Base-by-base conservation (phyloP, 30 jellyfish, hydroid and myxozoan species). In the Catostylus mosaicus region DNA sequence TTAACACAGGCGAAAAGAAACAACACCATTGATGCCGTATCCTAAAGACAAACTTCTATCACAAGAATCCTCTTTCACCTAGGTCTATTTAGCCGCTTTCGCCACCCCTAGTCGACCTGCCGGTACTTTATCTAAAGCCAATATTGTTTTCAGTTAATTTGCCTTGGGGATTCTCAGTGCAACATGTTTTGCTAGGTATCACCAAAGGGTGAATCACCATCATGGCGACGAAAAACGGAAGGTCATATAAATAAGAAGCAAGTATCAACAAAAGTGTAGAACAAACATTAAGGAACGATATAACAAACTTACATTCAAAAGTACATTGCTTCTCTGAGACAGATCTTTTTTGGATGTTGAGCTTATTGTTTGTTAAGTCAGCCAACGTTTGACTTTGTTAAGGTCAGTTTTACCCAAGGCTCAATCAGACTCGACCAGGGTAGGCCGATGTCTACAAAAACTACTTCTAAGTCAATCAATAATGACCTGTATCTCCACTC, bases 161-260 rank as follows among this genome's bases (percentile, higher is more conserved):
- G n/a, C n/a, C 74, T 18, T 35, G 64, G 80, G 40, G 61, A 18
- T n/a, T 34, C 56, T 46, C 56, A 16, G 64, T 33, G 80, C 2
- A 38, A 68, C 59, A 34, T 33, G 80, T 46, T 43, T 37, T 46
- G 26, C 31, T 46, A 35, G 80, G 80, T 68, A 68, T 68, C 80
- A 68, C 80, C 80, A 68, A 43, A 68, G 34, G 80, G 80, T 68
- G 80, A 32, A 34, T 68, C 80, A 68, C 80, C 80, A 68, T 68
- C 63, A 12, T 68, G 34, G 45, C 56, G 19, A 68, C 34, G 34
- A 26, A 14, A 31, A 29, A 31, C 77, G 27, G 64, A 30, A 35
- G 27, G 64, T 6, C 64, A 40, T 6, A 1, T 3, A 29, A 32
- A 22, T 31, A n/a, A 27, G 54, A 31, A 16, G 20, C 20, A 61